Evolutionary conservation across 2,888 invertebrate species (phyloP).

Genomic region (Stegana nigrithorax): DNA sequence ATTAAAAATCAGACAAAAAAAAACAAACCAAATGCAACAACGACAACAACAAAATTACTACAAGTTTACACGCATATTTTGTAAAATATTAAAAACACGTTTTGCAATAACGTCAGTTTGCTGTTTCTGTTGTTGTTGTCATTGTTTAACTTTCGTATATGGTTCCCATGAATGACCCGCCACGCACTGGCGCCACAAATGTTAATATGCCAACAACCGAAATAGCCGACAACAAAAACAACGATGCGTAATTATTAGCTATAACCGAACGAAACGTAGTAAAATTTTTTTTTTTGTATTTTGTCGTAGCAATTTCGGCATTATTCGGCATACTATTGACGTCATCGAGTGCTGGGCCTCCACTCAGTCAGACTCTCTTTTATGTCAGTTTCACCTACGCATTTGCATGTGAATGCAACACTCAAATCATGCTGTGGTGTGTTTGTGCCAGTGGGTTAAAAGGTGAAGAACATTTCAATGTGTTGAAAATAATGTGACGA

Average conservation of each 20-base stretch:
- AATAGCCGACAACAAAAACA: constrained; percentile 31
- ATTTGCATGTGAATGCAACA: no score
- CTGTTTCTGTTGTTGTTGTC: no score
- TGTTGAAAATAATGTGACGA: no score
- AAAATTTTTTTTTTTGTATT: neutral
- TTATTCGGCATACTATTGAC: neutral
- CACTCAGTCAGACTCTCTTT: neutral
- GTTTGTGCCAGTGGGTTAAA: neutral
- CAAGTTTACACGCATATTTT: no score
- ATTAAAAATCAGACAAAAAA: neutral
- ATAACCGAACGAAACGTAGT: constrained; percentile 56
- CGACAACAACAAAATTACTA: no score
- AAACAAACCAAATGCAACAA: neutral
- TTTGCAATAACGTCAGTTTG: no score
- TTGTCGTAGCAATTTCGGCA: neutral
- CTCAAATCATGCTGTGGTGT: no score
- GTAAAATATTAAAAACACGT: no score
- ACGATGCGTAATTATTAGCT: constrained; percentile 50
- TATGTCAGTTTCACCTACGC: neutral
- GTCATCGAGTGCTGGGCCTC: neutral
- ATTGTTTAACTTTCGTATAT: no score
- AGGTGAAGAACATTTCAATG: no score
- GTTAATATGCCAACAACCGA: no score
- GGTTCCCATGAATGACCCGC: no score
- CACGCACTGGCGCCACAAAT: neutral